phyloP scores from a whole-genome alignment of 2,797 vertebrate species.

The Enteromius mattozi region DNA sequence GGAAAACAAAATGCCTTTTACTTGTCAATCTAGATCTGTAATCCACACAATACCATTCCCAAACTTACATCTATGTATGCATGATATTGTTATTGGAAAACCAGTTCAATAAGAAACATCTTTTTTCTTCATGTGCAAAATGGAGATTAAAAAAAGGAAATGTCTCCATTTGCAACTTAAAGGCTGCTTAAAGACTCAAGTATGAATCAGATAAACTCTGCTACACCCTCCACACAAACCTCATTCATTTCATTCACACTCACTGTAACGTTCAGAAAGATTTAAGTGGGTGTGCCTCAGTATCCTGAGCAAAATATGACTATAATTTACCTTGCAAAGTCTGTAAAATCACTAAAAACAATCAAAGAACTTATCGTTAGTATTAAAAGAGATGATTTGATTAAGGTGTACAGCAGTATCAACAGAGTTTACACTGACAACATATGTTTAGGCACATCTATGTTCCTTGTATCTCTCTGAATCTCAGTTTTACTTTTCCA shows the following conservation, averaged over 20 bases:
- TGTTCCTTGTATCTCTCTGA: neutral
- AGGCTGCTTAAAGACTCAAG: neutral
- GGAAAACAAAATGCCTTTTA: neutral
- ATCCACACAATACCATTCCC: neutral
- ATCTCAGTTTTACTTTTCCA: neutral
- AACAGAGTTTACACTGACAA: neutral
- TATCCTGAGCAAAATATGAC: neutral
- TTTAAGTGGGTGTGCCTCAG: neutral
- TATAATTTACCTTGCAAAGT: neutral
- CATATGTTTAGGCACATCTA: neutral
- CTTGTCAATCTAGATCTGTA: neutral
- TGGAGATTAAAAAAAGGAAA: neutral
- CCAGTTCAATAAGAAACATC: neutral
- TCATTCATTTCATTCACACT: neutral
- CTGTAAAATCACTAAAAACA: neutral
- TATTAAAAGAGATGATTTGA: neutral
- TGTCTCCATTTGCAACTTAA: neutral
- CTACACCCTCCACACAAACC: slow-evolving; percentile 14
- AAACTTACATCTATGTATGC: neutral
- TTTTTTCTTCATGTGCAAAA: neutral
- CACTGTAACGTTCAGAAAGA: neutral
- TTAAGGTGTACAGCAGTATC: neutral
- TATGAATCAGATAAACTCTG: neutral
- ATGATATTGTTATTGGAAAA: neutral
- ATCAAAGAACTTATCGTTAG: neutral